Base-by-base conservation (phyloP, 1,140 invertebrate species). In the Sweltsa coloradensis region DNA sequence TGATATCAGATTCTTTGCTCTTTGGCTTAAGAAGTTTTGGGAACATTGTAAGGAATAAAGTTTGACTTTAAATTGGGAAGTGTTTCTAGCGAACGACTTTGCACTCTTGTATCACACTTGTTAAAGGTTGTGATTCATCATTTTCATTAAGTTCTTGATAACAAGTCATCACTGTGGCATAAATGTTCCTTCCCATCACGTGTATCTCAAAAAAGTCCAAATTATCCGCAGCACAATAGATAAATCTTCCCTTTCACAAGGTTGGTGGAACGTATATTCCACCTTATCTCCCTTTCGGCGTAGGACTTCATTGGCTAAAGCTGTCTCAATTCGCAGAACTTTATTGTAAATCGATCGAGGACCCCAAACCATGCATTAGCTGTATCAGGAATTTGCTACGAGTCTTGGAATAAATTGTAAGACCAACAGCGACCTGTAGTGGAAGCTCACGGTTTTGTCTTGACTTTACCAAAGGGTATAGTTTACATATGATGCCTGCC, bases 131-230 rank as follows among this genome's bases (percentile, higher is more conserved):
- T n/a, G 42, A 11, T 26, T 44, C 5, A n/a, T 44, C 42, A 26
- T 44, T 26, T n/a, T 13, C 11, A 26, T 26, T 26, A 26, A 22
- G 18, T 26, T 44, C 44, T 37, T 46, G 44, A 7, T 46, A 46
- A 19, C 26, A 40, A 19, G 25, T 24, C 31, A 49, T 49, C n/a
- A 49, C 41, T 9, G 24, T 48, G 16, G 40, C 47, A 22, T 50
- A 25, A 45, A 52, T 34, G 40, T 34, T 51, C 50, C 49, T 19
- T 41, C 47, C 19, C 51, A 44, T 11, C 45, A 55, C 45, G 56
- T 51, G 3, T 54, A 45, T 50, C 60, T 61, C 3, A 57, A 63
- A 34, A 55, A 56, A 53, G 60, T 63, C 39, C 60, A 65, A 14
- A 60, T 55, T 50, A 62, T 62, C 52, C 58, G 58, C 14, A 60